A percentile compares a stretch with the other conserved stretches of the same genome.
phyloP scores from a whole-genome alignment of 2,888 invertebrate genomes.

The Euphydryas editha region DNA sequence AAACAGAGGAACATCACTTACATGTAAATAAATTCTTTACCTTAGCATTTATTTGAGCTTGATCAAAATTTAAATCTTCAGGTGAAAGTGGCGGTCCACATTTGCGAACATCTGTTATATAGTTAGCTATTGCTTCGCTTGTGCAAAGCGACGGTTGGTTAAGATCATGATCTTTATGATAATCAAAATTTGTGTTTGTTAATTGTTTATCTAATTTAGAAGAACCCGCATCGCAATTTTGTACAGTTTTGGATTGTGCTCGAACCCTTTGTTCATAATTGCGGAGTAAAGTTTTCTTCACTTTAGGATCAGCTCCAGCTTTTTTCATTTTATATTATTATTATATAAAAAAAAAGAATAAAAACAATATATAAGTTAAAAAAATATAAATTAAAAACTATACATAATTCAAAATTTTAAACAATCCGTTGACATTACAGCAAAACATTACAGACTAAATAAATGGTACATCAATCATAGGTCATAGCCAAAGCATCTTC shows the following conservation, averaged over 20 bases:
- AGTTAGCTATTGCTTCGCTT: constrained; percentile 67
- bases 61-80: constrained; percentile 55
- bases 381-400: background rate
- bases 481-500: too few species aligned
- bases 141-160: constrained; percentile 68
- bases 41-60: constrained; percentile 55
- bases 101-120: constrained; percentile 59
- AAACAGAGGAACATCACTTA: too few species aligned
- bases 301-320: constrained; percentile 61
- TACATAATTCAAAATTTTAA: background rate
- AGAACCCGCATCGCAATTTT: constrained; percentile 54
- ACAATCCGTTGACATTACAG: background rate
- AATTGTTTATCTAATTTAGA: constrained; percentile 43
- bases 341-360: background rate
- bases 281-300: constrained; percentile 71
- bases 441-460: too few species aligned
- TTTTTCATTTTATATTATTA: constrained; percentile 59
- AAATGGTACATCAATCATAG: too few species aligned
- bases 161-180: constrained; percentile 55
- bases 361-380: background rate
- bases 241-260: constrained; percentile 49
- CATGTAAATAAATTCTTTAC: constrained; percentile 50
- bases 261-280: constrained; percentile 63
- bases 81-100: constrained; percentile 48
- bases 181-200: background rate